Base-by-base conservation (phyloP, 2,888 invertebrate genomes). In the Ashinkailepas kermadecensis region DNA sequence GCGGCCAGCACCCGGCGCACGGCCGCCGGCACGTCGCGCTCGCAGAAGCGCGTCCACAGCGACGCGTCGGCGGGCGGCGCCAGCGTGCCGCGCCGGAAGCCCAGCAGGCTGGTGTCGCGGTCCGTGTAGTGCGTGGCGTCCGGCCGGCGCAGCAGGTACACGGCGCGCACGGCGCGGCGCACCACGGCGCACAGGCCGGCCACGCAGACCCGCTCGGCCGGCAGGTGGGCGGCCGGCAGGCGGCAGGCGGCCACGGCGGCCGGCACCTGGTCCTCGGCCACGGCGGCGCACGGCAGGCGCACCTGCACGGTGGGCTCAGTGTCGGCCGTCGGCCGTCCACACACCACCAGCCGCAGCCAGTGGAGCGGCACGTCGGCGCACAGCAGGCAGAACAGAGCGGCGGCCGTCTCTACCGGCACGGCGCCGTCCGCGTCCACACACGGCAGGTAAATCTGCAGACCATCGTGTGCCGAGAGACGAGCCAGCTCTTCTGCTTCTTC, bases 41-140 rank as follows among this genome's bases (percentile, higher is more conserved):
- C 97, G 89, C 97, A 97, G 87, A 95, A 95, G 86, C 93, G 93
- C 0, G 96, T 97, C 96, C 96, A 96, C 67, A 94, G 89, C 13
- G 95, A 95, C 13, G 91, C 90, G 88, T 95, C 95, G 57, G 94
- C 92, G 81, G 95, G 94, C 3, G 95, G 93, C 85, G 93, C 90
- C 21, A 96, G 88, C 86, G 95, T 95, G 81, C 93, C 91, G 83
- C 91, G 91, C 83, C 94, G 92, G 86, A 95, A 96, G 0, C 95
- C 95, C 21, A 95, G 88, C 74, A 95, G 87, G 39, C 81, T 57
- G 57, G 39, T n/a, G 78, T 81, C 57, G 81, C 79, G 64, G 59
- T 65, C 79, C 9, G 74, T 39, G 54, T 78, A 58, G 67, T 81
- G 81, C 15, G 59, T 78, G 65, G 25, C 79, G 65, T n/a, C 78